Evolutionary conservation across 1,140 invertebrate genomes (phyloP), one percentile per base, ranked within the genome.

Genomic region (Lepidurus couesii): DNA sequence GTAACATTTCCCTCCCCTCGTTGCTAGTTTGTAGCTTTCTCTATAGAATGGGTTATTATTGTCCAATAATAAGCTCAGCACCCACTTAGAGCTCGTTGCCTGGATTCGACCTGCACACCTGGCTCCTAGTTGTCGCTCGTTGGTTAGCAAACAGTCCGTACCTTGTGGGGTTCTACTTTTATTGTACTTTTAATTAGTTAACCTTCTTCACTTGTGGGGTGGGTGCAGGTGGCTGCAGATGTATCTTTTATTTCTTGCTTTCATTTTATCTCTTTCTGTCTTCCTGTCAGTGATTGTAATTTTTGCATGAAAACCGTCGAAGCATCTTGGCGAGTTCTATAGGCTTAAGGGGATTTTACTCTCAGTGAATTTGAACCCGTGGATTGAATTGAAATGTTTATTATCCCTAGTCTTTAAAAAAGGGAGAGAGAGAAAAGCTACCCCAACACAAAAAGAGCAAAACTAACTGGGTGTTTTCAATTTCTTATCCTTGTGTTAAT

Each of bases 31-130:
- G 53, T 65, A 65, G 53, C 53, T 1, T 1, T 24, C 24, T 65
- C 53, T 65, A 10, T n/a, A 65, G 53, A 65, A 65, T 65, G 53
- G 45, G n/a, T 65, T 65, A 65, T 65, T 65, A 65, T 65, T 65
- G 53, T 13, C n/a, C 13, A 65, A 21, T 65, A 65, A 65, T 65
- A 65, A 65, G 9, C 21, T 65, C 53, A 65, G 53, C 16, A 65
- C 53, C 53, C 21, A 65, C 16, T 65, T 65, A n/a, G 53, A 65
- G 53, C 53, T 65, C 53, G 53, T 65, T 65, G 53, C 53, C 53
- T 65, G 53, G 53, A 65, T 65, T 65, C 53, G 53, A 65, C 53
- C 53, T 65, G 53, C 53, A 65, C 53, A 65, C 53, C 53, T 65
- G 53, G 53, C 53, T 65, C 53, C 53, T 65, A 65, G 53, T 65